A percentile compares a stretch with the other conserved stretches of the same genome.
Conservation (phyloP, 2,797 vertebrate species). For the Rhinichthys osculus region DNA sequence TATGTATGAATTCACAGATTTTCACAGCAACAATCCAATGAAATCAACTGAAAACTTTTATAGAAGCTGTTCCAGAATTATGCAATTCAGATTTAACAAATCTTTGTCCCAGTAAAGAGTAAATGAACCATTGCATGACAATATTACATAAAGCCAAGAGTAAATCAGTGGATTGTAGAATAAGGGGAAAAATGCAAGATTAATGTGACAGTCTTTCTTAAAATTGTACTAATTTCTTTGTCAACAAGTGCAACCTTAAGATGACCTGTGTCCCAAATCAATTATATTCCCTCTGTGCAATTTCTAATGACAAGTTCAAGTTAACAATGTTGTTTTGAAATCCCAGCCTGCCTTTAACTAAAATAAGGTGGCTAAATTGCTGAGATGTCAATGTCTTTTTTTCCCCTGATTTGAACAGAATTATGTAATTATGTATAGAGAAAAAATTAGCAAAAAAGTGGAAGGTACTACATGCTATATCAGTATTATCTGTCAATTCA, state of each 20-base stretch:
- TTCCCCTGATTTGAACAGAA: not conserved
- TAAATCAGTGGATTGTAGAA: slow-evolving; percentile 6
- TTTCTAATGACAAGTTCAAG: slow-evolving; percentile 6
- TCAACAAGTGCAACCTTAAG: not conserved
- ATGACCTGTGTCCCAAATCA: slow-evolving; percentile 38
- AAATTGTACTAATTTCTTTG: not conserved
- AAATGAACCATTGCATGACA: not conserved
- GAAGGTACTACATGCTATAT: not conserved
- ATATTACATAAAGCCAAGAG: not conserved
- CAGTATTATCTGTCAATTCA: not conserved
- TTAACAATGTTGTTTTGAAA: slow-evolving; percentile 34
- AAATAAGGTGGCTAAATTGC: not conserved
- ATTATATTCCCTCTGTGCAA: slow-evolving; percentile 35
- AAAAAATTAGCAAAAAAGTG: too few relatives aligned
- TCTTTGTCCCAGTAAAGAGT: not conserved
- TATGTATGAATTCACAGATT: not conserved
- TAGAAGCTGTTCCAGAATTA: not conserved
- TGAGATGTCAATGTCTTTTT: not conserved
- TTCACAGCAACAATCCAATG: not conserved
- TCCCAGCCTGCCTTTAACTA: not conserved
- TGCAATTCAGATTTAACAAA: not conserved
- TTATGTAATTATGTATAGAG: too few relatives aligned
- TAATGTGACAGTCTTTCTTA: not conserved
- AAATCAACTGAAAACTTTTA: not conserved
- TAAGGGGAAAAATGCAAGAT: not conserved